Evolutionary conservation across 2,113 vertebrate genomes (phyloP).

Genomic region (Erythrocercus mccallii): DNA sequence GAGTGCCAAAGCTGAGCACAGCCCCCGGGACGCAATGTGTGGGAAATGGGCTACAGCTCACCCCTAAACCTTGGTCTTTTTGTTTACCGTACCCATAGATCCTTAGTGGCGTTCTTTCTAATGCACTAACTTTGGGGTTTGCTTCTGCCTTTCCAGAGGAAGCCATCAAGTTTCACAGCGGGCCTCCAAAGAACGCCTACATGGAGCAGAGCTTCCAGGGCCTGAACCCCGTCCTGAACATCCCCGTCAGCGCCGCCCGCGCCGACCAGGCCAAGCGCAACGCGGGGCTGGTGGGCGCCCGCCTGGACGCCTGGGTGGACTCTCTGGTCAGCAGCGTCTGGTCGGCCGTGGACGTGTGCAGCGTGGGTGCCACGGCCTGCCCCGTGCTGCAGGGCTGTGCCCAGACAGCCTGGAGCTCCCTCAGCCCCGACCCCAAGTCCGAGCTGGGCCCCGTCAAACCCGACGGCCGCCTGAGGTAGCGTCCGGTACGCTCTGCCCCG

Average conservation of each 20-base stretch:
- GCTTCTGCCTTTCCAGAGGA: constrained; percentile 81
- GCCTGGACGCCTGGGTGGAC: constrained; percentile 90
- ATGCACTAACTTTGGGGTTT: not conserved
- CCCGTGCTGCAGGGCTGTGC: constrained; percentile 88
- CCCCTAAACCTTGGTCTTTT: not conserved
- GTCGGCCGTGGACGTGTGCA: constrained; percentile 89
- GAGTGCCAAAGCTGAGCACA: not conserved
- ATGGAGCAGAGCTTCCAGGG: constrained; percentile 99
- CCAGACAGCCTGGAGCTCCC: constrained; percentile 93
- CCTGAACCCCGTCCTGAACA: constrained; percentile 90
- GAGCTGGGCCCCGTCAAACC: constrained; percentile 83
- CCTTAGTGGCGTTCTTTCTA: rapidly evolving
- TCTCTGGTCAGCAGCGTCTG: constrained; percentile 82
- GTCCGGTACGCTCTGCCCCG: not conserved
- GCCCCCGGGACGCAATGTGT: rapidly evolving
- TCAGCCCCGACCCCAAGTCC: constrained; percentile 95
- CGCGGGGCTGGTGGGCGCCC: constrained; percentile 76
- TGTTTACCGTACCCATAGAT: not conserved
- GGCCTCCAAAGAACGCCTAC: constrained; percentile 90
- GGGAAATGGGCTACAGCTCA: rapidly evolving
- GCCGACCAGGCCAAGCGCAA: constrained; percentile 86
- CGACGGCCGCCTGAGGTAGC: constrained; percentile 96
- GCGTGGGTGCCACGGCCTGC: constrained; percentile 81
- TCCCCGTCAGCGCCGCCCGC: constrained; percentile 82
- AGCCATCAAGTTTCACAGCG: constrained; percentile 83